Evolutionary conservation across 2,888 invertebrate genomes (phyloP), one percentile per base, ranked within the genome.

Genomic region (Torymus tubicola): DNA sequence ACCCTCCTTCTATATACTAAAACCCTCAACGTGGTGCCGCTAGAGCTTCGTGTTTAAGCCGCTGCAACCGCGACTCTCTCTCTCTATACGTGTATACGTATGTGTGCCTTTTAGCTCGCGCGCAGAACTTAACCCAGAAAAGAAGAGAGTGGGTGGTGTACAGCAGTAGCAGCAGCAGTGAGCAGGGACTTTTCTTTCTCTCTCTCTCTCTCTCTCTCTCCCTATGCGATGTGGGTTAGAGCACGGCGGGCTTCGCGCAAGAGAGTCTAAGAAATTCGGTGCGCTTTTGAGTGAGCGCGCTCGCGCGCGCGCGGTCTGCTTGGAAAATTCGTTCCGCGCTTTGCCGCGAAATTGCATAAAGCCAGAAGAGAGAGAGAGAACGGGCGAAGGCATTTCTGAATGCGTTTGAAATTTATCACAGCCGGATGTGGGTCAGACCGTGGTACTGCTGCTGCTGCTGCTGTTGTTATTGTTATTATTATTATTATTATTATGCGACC

Each of bases 71-170:
- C 24, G 74, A 74, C 70, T 63, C 74, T 60, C 21, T 21, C 70
- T 63, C 74, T 60, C 21, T 21, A 21, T 21, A 21, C 21, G 21
- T 21, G 2, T 21, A 21, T 21, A 2, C 2, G 21, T 21, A 21
- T 21, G 52, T 42, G 55, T 42, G 52, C 55, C 50, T 71, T 78
- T 77, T 64, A 69, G 53, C 53, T 31, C 57, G 55, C 21, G 16
- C 24, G 61, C 52, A 21, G 52, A 75, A 75, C 80, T 80, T 70
- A 80, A 75, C 75, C 80, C 53, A 75, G 61, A 80, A 75, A 80
- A 52, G 21, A 70, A 75, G 42, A 42, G 42, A 42, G 42, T 42
- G 42, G 42, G 42, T 42, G 42, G 42, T 8, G 42, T 1, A 21
- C 12, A 55, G 14, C 42, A 42, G 11, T 8, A 71, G 18, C 72